phyloP scores from a whole-genome alignment of 2,797 vertebrate species.

The Staurois parvus region DNA sequence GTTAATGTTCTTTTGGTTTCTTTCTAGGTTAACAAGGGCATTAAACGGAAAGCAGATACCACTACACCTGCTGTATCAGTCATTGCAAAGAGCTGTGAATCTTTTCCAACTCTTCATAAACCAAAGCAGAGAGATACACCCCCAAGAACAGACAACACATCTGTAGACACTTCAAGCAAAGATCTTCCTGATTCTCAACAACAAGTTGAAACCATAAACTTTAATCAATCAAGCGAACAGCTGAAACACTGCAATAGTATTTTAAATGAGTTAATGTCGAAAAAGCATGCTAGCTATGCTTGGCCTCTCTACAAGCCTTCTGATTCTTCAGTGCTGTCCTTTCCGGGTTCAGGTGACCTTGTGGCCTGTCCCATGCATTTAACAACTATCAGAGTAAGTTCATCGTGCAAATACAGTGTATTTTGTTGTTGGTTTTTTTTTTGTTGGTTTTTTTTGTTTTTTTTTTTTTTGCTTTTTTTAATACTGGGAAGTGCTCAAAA shows the following conservation, averaged over 20 bases:
- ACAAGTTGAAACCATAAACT: slow-evolving; percentile 70
- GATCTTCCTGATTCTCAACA: slow-evolving; percentile 75
- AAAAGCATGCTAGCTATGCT: slow-evolving; percentile 85
- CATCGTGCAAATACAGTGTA: neutral
- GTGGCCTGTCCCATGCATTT: slow-evolving; percentile 88
- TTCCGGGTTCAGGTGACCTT: slow-evolving; percentile 80
- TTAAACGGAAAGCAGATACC: slow-evolving; percentile 88
- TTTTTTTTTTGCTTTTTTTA: too few relatives aligned
- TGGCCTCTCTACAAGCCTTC: slow-evolving; percentile 90
- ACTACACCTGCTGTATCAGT: slow-evolving; percentile 74
- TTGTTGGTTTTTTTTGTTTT: too few relatives aligned
- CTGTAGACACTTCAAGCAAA: slow-evolving; percentile 77
- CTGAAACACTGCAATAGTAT: slow-evolving; percentile 83
- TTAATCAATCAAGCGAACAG: slow-evolving; percentile 74
- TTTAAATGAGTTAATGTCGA: slow-evolving; percentile 89
- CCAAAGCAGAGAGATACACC: slow-evolving; percentile 68
- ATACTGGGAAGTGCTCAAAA: too few relatives aligned
- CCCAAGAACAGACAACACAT: slow-evolving; percentile 70
- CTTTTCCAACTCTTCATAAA: slow-evolving; percentile 64
- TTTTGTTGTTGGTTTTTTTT: too few relatives aligned
- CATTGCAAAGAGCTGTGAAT: slow-evolving; percentile 68
- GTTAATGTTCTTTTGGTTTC: too few relatives aligned
- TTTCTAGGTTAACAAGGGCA: slow-evolving; percentile 80
- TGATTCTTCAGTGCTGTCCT: slow-evolving; percentile 75
- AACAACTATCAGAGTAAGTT: slow-evolving; percentile 84